Percentiles rank a stretch among this genome's conserved stretches.
phyloP scores from a whole-genome alignment of 2,113 vertebrate species.

The Marcusenius ussheri region DNA sequence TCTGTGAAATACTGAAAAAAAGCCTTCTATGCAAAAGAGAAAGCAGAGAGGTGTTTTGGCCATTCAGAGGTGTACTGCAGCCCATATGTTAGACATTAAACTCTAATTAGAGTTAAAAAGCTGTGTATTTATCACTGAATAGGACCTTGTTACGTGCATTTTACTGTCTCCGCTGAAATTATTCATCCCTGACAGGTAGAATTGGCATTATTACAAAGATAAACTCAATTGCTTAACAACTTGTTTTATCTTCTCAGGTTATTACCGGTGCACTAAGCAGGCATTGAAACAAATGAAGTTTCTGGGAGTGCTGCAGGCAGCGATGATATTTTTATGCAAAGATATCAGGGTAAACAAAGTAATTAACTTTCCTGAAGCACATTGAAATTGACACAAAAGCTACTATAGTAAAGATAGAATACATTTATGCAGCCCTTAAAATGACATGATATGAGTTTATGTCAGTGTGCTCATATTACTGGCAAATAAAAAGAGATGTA shows the following conservation, averaged over 20 bases:
- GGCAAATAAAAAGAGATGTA: not conserved
- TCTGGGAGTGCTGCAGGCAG: not conserved
- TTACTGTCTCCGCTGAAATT: conserved; percentile 65
- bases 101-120: conserved; percentile 66
- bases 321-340: not conserved
- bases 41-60: conserved; percentile 41
- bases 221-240: conserved; percentile 55
- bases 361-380: not conserved
- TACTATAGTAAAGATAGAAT: not conserved
- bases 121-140: conserved; percentile 54
- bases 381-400: not conserved
- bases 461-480: not conserved
- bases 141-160: conserved; percentile 61
- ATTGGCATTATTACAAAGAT: conserved; percentile 63
- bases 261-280: not conserved
- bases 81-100: conserved; percentile 65
- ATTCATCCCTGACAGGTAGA: conserved; percentile 66
- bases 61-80: conserved; percentile 47
- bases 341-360: not conserved
- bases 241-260: conserved; percentile 36
- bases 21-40: conserved; percentile 46
- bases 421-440: not conserved
- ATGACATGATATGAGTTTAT: not conserved
- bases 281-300: not conserved
- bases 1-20: conserved; percentile 20